Conservation (phyloP, 2,113 vertebrate species). For the Rattus norvegicus region GRCr8 NC_086026.1:91842001-91842500, state of each 20-base stretch:
- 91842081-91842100: conserved; percentile 50
- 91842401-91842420: background rate
- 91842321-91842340: background rate
- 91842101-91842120: background rate
- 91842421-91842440: background rate
- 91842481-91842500: too few relatives aligned
- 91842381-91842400: background rate
- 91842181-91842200: conserved; percentile 34
- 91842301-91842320: background rate
- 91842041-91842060: conserved; percentile 55
- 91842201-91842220: background rate
- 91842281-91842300: background rate
- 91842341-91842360: background rate
- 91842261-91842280: conserved; percentile 16
- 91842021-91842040: background rate
- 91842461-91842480: background rate
- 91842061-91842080: conserved; percentile 32
- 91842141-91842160: conserved; percentile 57
- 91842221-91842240: conserved; percentile 31
- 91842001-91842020: background rate
- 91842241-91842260: background rate
- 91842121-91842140: conserved; percentile 61
- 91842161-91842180: conserved; percentile 44
- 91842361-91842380: background rate
- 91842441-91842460: background rate